Evolutionary conservation across 2,797 vertebrate genomes (phyloP), one percentile per base, ranked within the genome.

Genomic region (Anolis apletophallus): DNA sequence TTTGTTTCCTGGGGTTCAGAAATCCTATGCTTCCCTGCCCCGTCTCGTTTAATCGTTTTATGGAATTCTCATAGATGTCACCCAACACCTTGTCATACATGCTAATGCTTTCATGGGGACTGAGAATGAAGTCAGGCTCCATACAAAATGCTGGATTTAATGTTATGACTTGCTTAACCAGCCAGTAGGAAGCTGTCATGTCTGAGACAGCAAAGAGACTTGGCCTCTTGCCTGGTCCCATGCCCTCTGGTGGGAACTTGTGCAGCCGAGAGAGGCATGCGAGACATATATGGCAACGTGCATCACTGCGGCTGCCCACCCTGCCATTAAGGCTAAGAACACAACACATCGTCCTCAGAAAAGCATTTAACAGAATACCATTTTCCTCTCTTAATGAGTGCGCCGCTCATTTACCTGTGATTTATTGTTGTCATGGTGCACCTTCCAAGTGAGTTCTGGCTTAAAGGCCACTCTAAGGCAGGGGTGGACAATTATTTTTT

Each of bases 131-230:
- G 67, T 69, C 26, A 1, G 29, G 54, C 61, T 68, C 71, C 34
- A 32, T 16, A 40, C 40, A 79, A 83, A 61, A 83, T 5, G 54
- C 29, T 72, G 68, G 80, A 77, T 59, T 11, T 29, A 52, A 81
- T 61, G 75, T 79, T 87, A 83, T 64, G 75, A 64, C 75, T 87
- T 54, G 55, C 55, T 87, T 73, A 87, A 79, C 86, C 81, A 83
- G 54, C 81, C 81, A 79, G 81, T 79, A 78, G 74, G 40, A 83
- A 78, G 79, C 57, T 12, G 67, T 79, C 76, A n/a, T 68, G 61
- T 77, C n/a, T 50, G 75, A 64, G 46, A 21, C 74, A 71, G 74
- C 64, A 5, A 61, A 40, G 74, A 32, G 21, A 23, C 23, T 83
- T 87, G 86, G 86, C 81, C 55, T 52, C 67, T 16, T 61, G 86